Percentiles rank a stretch among this genome's conserved stretches.
These are phyloP conservation scores for Nematolebias whitei DNA, from an alignment of 2,113 vertebrate genomes.

Conservation along the genomic window DNA sequence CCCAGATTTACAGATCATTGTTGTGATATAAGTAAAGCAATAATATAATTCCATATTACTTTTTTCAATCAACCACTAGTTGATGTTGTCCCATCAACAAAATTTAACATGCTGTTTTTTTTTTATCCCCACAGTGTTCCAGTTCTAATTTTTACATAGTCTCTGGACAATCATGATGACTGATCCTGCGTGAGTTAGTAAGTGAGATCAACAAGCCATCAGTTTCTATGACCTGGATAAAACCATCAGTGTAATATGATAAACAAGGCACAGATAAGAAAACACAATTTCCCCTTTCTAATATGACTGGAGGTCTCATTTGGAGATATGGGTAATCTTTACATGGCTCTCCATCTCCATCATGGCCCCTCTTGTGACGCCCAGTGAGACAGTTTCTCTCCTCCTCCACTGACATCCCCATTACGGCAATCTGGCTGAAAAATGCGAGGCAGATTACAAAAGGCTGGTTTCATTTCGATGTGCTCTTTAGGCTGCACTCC, in stretches of 20 bases:
- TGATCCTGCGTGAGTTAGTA: conserved; percentile 46
- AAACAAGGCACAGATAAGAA: conserved; percentile 70
- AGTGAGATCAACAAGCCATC: conserved; percentile 47
- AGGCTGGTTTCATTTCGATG: conserved; percentile 64
- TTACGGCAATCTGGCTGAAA: conserved; percentile 78
- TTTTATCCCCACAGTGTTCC: conserved; percentile 20
- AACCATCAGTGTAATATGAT: conserved; percentile 67
- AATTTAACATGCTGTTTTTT: conserved; percentile 49
- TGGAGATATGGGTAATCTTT: conserved; percentile 75
- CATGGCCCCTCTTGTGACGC: conserved; percentile 64
- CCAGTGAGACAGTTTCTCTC: conserved; percentile 50
- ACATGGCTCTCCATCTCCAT: conserved; percentile 73
- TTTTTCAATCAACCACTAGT: background rate
- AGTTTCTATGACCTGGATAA: conserved; percentile 35
- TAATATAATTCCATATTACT: conserved; percentile 4
- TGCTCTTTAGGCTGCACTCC: conserved; percentile 65
- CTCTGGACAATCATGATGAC: conserved; percentile 41
- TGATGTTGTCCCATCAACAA: conserved; percentile 25
- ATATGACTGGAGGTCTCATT: conserved; percentile 70
- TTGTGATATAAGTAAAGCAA: conserved; percentile 5
- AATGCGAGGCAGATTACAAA: conserved; percentile 79
- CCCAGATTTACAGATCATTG: conserved; percentile 28
- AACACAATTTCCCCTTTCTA: conserved; percentile 66
- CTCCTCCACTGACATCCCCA: conserved; percentile 71
- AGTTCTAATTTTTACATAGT: conserved; percentile 42